phyloP scores from a whole-genome alignment of 2,797 vertebrate genomes.

The Hipposideros larvatus region DNA sequence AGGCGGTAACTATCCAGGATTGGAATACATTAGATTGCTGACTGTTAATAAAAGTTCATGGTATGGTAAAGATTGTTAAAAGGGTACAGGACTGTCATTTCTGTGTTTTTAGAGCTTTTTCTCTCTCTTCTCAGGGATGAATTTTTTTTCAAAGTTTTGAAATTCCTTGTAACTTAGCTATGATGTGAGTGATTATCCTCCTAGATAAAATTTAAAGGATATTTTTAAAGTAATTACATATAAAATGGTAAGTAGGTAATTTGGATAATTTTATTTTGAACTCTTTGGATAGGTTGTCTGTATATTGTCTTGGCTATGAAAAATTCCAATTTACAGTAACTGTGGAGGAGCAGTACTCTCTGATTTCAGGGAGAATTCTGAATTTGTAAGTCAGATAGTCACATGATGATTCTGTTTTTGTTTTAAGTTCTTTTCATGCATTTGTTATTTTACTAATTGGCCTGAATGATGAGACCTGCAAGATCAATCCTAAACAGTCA shows the following conservation, averaged over 20 bases:
- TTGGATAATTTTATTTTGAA: slow-evolving; percentile 69
- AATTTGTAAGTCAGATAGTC: slow-evolving; percentile 46
- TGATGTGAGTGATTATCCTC: slow-evolving; percentile 41
- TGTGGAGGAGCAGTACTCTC: neutral
- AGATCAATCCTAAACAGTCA: slow-evolving; percentile 58
- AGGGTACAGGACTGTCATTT: slow-evolving; percentile 43
- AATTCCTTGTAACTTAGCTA: slow-evolving; percentile 55
- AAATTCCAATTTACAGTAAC: slow-evolving; percentile 56
- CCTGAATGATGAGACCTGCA: slow-evolving; percentile 46
- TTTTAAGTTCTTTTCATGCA: slow-evolving; percentile 43
- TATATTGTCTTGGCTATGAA: slow-evolving; percentile 48
- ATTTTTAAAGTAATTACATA: slow-evolving; percentile 29
- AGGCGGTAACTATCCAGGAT: slow-evolving; percentile 41
- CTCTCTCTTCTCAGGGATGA: slow-evolving; percentile 78
- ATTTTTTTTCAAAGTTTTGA: slow-evolving; percentile 66
- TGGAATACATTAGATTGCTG: slow-evolving; percentile 67
- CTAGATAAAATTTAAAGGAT: slow-evolving; percentile 59
- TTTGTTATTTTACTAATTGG: slow-evolving; percentile 67
- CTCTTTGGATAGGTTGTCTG: slow-evolving; percentile 52
- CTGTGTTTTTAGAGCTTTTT: slow-evolving; percentile 36
- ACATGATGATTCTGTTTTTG: slow-evolving; percentile 21
- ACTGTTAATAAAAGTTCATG: slow-evolving; percentile 69
- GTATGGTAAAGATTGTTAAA: slow-evolving; percentile 31
- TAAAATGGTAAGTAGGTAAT: slow-evolving; percentile 55
- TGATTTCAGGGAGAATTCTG: slow-evolving; percentile 65